Conservation (phyloP, 2,888 invertebrate species). For the Blastobasis lacticolella region DNA sequence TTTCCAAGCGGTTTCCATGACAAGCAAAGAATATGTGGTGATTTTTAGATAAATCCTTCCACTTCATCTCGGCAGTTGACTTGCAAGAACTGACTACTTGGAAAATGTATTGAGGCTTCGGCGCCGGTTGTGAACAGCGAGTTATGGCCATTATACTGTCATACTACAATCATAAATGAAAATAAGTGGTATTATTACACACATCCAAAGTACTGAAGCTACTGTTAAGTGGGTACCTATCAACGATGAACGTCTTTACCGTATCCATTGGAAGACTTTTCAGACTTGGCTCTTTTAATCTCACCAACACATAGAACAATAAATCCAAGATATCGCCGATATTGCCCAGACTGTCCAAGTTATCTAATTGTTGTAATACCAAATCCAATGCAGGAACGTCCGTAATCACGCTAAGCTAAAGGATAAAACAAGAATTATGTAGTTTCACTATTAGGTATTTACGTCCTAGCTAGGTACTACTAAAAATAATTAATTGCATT, state of each 20-base stretch:
- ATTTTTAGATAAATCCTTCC: constrained; percentile 71
- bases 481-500: too few relatives aligned
- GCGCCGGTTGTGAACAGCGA: constrained; percentile 50
- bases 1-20: constrained; percentile 87
- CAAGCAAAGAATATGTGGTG: constrained; percentile 79
- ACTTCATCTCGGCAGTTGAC: constrained; percentile 73
- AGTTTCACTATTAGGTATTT: too few relatives aligned
- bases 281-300: constrained; percentile 75
- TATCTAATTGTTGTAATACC: constrained; percentile 63
- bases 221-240: too few relatives aligned
- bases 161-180: constrained; percentile 44
- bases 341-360: constrained; percentile 50
- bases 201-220: too few relatives aligned
- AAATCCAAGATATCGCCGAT: constrained; percentile 74
- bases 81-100: constrained; percentile 75
- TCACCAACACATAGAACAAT: constrained; percentile 78
- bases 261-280: constrained; percentile 69
- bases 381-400: constrained; percentile 73
- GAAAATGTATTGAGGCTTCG: constrained; percentile 79
- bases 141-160: constrained; percentile 70
- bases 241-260: constrained; percentile 34
- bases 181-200: too few relatives aligned
- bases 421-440: constrained; percentile 11
- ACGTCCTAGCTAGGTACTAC: too few relatives aligned
- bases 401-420: constrained; percentile 71